Base-by-base conservation (phyloP, 2,113 vertebrate species). In the Anthoscopus minutus region DNA sequence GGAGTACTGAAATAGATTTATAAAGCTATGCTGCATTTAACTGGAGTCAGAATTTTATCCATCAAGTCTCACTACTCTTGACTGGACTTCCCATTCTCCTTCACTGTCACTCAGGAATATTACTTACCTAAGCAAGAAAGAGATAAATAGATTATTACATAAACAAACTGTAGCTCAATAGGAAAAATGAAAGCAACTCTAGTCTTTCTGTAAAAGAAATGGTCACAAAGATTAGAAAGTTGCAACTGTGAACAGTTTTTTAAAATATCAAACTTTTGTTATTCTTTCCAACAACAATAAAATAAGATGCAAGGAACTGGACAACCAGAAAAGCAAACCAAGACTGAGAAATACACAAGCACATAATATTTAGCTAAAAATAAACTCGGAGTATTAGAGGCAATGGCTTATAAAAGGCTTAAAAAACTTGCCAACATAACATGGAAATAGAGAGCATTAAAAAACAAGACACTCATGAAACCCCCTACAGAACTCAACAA, bases 11-110 rank as follows among this genome's bases (percentile, higher is more conserved):
- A 81, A 74, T 19, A 87, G 48, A 92, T 72, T 81, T 60, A 73
- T 40, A 86, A 92, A 84, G 60, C 47, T 92, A 81, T 44, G 15
- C 76, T 92, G 71, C 56, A 73, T 81, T 86, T 95, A 92, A 92
- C 42, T 62, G 38, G 22, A 74, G 38, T 38, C 51, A 81, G 51
- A 64, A 81, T 61, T 89, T 88, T 61, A 79, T 28, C 50, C 8
- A 6, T n/a, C 69, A 83, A 67, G 38, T 67, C 44, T 92, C 44
- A 44, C 35, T 84, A 24, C 37, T 85, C 45, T 89, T 77, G 42
- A 83, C 65, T 31, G 16, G 48, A 21, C 40, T 88, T 90, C 42
- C 58, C 62, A n/a, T 67, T 89, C 70, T 67, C 31, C 54, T 91
- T 3, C 1, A 30, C 64, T 83, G 51, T 35, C 79, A 77, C 31